Evolutionary conservation across 2,888 invertebrate genomes (phyloP).

Genomic region (Drosophila greeni): DNA sequence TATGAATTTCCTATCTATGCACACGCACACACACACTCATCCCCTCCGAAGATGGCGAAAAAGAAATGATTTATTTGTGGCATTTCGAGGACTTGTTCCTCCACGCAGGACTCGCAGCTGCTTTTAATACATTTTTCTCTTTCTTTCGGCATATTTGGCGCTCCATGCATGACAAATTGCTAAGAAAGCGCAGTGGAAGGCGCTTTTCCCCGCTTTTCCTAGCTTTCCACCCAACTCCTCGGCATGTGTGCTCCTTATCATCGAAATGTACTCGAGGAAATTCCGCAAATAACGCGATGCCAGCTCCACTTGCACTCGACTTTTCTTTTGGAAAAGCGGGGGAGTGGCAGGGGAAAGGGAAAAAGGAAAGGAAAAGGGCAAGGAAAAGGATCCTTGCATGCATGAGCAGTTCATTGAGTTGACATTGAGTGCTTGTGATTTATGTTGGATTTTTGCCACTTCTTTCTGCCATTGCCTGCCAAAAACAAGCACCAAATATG

Average conservation of each 20-base stretch:
- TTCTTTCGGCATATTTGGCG: slow-evolving; percentile 72
- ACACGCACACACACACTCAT: slow-evolving; percentile 18
- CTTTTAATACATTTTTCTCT: slow-evolving; percentile 72
- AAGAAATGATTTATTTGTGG: slow-evolving; percentile 77
- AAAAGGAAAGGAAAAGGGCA: too few species aligned
- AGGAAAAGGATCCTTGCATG: slow-evolving; percentile 48
- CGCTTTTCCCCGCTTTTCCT: slow-evolving; percentile 6
- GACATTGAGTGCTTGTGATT: slow-evolving; percentile 72
- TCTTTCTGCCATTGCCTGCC: slow-evolving; percentile 20
- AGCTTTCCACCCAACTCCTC: not conserved
- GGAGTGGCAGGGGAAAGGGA: not conserved
- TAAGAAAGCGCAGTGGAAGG: slow-evolving; percentile 61
- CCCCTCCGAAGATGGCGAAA: slow-evolving; percentile 59
- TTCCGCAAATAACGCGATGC: slow-evolving; percentile 70
- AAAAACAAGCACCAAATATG: not conserved
- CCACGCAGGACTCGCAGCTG: slow-evolving; percentile 53
- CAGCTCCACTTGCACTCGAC: slow-evolving; percentile 55
- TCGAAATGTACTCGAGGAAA: slow-evolving; percentile 71
- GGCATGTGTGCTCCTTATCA: slow-evolving; percentile 60
- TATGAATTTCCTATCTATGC: slow-evolving; percentile 39
- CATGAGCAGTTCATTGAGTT: slow-evolving; percentile 68
- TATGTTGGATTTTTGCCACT: slow-evolving; percentile 54
- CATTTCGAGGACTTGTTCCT: slow-evolving; percentile 44
- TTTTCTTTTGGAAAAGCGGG: slow-evolving; percentile 7
- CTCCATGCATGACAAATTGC: slow-evolving; percentile 74